Percentiles rank a stretch among this genome's conserved stretches.
phyloP scores from a whole-genome alignment of 2,797 vertebrate genomes.

The Pangasius krempfi region DNA sequence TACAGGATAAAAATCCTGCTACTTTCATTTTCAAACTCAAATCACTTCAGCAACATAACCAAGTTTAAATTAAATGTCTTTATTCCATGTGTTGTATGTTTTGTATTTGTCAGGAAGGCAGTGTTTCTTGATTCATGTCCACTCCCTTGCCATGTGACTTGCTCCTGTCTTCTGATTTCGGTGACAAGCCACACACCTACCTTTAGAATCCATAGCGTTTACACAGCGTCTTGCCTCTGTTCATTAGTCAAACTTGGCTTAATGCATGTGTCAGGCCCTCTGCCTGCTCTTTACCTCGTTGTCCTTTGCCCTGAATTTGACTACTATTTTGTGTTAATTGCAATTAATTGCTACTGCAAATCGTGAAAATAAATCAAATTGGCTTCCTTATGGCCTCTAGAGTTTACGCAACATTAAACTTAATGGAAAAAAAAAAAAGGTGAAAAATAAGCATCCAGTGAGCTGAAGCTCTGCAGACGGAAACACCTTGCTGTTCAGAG shows the following conservation, averaged over 20 bases:
- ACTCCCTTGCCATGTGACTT: not conserved
- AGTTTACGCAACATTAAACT: not conserved
- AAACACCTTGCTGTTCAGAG: not conserved
- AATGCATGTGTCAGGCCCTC: not conserved
- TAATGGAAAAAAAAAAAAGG: not conserved
- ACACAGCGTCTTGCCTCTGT: not conserved
- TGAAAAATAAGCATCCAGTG: not conserved
- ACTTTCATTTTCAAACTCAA: not conserved
- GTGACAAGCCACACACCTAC: not conserved
- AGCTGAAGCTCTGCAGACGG: not conserved
- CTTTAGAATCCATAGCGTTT: not conserved
- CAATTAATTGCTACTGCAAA: not conserved
- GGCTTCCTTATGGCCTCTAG: not conserved
- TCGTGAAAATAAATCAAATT: not conserved
- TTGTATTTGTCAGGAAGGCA: not conserved
- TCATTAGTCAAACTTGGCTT: not conserved
- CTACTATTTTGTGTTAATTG: not conserved
- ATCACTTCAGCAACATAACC: not conserved
- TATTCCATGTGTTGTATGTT: not conserved
- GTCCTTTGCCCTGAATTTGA: not conserved
- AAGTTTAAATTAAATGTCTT: not conserved
- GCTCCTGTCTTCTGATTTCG: not conserved
- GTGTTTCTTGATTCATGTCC: too few relatives aligned
- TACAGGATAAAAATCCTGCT: not conserved
- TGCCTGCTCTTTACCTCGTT: not conserved